phyloP scores from a whole-genome alignment of 2,113 vertebrate genomes.

The Arvicanthis niloticus region DNA sequence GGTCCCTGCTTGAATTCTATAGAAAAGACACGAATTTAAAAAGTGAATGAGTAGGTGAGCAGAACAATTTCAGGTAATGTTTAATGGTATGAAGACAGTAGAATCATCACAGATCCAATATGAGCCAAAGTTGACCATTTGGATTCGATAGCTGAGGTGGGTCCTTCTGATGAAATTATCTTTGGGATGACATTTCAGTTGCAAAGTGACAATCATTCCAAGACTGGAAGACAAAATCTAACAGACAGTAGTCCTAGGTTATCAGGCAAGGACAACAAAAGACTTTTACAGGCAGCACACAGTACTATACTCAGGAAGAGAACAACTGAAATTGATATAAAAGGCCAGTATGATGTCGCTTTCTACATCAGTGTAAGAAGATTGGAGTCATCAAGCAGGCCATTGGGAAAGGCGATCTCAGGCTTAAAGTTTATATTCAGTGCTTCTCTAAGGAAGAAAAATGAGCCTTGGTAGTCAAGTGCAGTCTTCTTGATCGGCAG shows the following conservation, averaged over 20 bases:
- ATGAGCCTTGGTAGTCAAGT: not conserved
- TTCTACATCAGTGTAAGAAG: not conserved
- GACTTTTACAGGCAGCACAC: not conserved
- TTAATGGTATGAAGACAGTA: not conserved
- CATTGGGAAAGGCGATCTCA: not conserved
- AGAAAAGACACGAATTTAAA: not conserved
- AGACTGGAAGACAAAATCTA: not conserved
- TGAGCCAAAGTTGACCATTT: not conserved
- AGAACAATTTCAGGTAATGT: not conserved
- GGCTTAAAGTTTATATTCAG: too few species aligned
- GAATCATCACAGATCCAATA: not conserved
- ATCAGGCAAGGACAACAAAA: not conserved
- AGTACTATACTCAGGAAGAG: not conserved
- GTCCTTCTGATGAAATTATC: not conserved
- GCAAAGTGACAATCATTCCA: not conserved
- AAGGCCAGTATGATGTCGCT: not conserved
- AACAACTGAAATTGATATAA: not conserved
- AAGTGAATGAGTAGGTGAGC: not conserved
- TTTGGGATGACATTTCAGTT: slow-evolving; percentile 7
- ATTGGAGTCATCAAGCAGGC: not conserved
- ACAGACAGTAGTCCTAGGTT: not conserved
- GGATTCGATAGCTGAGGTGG: not conserved
- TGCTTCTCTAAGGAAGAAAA: not conserved
- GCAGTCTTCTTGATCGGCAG: not conserved
- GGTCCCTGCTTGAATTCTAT: not conserved